Percentiles rank a stretch among this genome's conserved stretches.
Evolutionary conservation across 2,888 invertebrate species (phyloP).

Genomic region (Caenorhabditis becei): DNA sequence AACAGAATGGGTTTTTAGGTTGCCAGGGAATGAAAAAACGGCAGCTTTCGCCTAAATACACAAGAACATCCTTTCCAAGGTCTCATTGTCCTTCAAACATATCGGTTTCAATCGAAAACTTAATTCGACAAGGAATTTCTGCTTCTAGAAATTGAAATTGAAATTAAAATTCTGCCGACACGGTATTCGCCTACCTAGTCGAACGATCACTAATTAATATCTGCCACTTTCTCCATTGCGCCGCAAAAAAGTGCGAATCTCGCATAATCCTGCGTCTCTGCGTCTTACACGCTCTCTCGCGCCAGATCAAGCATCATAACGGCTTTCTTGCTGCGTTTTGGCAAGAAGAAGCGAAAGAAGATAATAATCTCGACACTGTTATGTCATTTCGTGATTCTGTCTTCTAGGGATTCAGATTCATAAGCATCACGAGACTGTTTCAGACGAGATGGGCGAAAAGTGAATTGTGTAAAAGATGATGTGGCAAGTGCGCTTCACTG

Average conservation of each 20-base stretch:
- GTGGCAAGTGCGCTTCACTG: background rate
- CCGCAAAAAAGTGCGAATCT: constrained; percentile 35
- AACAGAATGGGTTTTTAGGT: background rate
- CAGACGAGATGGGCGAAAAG: background rate
- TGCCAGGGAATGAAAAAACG: background rate
- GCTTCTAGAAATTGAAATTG: constrained; percentile 36
- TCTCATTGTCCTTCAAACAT: background rate
- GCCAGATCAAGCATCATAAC: constrained; percentile 26
- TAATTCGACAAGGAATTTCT: background rate
- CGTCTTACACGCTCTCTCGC: constrained; percentile 1
- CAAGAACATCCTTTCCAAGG: constrained; percentile 5
- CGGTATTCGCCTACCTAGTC: background rate
- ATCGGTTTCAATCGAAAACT: background rate
- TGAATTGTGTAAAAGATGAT: background rate
- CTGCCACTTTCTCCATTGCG: constrained; percentile 33
- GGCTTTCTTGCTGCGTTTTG: constrained; percentile 5
- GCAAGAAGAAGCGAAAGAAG: constrained; percentile 1
- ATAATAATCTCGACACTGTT: constrained; percentile 49
- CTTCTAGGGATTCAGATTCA: background rate
- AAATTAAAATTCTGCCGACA: background rate
- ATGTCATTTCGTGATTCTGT: constrained; percentile 27
- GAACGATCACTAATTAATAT: constrained; percentile 59
- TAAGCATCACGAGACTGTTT: background rate
- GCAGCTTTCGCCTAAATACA: background rate
- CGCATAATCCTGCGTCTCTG: constrained; percentile 20